These are phyloP conservation scores for Danionella cerebrum DNA, from an alignment of 2,113 vertebrate genomes.

Conservation along the genomic window DNA sequence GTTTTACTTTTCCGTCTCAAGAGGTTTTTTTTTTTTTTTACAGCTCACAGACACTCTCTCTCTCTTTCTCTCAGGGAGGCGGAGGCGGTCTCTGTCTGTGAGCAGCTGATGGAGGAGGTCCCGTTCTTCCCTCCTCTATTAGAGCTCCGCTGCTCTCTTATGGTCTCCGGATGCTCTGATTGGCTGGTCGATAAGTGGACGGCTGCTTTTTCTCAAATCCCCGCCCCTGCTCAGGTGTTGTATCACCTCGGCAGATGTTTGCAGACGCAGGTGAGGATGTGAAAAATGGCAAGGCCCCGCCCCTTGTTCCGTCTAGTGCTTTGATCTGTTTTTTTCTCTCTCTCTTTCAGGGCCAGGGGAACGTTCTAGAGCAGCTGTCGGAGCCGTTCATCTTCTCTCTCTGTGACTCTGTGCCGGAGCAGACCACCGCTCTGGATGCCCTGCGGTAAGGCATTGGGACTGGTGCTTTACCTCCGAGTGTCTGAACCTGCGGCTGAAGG, in stretches of 20 bases:
- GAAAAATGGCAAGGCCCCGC: too few species aligned
- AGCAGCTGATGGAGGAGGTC: slow-evolving; percentile 63
- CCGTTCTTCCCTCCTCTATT: slow-evolving; percentile 74
- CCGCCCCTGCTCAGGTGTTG: slow-evolving; percentile 77
- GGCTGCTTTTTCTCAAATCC: slow-evolving; percentile 70
- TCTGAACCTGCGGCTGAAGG: too few species aligned
- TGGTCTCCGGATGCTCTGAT: too few species aligned
- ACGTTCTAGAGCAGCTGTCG: slow-evolving; percentile 71
- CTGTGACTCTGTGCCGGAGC: slow-evolving; percentile 69
- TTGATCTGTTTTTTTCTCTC: background rate
- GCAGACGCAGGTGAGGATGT: slow-evolving; percentile 71
- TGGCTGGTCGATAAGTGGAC: too few species aligned
- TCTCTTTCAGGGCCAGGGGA: slow-evolving; percentile 65
- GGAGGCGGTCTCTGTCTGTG: slow-evolving; percentile 69
- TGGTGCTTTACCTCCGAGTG: too few species aligned
- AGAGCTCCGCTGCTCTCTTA: slow-evolving; percentile 72
- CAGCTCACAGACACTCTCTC: too few species aligned
- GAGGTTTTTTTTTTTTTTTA: too few species aligned
- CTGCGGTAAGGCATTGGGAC: slow-evolving; percentile 80
- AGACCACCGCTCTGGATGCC: slow-evolving; percentile 67
- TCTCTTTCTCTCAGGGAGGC: slow-evolving; percentile 62
- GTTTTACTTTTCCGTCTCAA: too few species aligned
- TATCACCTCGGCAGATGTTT: slow-evolving; percentile 81
- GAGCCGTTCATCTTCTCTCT: slow-evolving; percentile 78
- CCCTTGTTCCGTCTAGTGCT: too few species aligned